These are phyloP conservation scores for Smittia aterrima DNA, from an alignment of 2,888 invertebrate species.

Conservation along the genomic window DNA sequence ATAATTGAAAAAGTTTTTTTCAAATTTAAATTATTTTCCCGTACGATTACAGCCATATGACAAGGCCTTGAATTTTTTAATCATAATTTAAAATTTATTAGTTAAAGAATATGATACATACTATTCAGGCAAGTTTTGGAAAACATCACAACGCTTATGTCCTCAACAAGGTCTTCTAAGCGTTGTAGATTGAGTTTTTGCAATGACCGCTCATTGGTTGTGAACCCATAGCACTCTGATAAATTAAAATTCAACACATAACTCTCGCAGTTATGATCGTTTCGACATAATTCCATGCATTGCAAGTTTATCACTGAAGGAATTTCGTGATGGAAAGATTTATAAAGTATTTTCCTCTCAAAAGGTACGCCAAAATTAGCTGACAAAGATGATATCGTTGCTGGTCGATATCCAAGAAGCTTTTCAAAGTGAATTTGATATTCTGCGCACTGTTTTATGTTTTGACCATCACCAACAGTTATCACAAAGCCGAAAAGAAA, in stretches of 20 bases:
- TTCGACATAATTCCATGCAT: constrained; percentile 46
- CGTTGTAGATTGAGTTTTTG: constrained; percentile 47
- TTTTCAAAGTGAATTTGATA: constrained; percentile 53
- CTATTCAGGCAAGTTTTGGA: constrained; percentile 52
- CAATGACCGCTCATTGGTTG: constrained; percentile 48
- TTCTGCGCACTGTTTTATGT: constrained; percentile 48
- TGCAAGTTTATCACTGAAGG: constrained; percentile 33
- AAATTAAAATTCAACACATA: constrained; percentile 51
- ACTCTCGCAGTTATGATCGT: constrained; percentile 51
- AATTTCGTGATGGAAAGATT: background rate
- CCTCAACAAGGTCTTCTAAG: constrained; percentile 48
- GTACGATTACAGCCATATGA: constrained; percentile 10
- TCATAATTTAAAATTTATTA: background rate
- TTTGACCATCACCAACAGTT: background rate
- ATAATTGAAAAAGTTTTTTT: constrained; percentile 2
- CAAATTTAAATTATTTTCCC: constrained; percentile 33
- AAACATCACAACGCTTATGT: constrained; percentile 52
- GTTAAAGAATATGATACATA: constrained; percentile 44
- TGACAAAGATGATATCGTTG: constrained; percentile 44
- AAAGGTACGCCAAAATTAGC: background rate
- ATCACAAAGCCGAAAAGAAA: background rate
- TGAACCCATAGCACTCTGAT: constrained; percentile 51
- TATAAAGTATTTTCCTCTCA: constrained; percentile 1
- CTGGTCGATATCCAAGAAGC: constrained; percentile 52
- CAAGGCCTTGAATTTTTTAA: background rate